Evolutionary conservation across 2,113 vertebrate genomes (phyloP).

Genomic region (Trogon surrucura): DNA sequence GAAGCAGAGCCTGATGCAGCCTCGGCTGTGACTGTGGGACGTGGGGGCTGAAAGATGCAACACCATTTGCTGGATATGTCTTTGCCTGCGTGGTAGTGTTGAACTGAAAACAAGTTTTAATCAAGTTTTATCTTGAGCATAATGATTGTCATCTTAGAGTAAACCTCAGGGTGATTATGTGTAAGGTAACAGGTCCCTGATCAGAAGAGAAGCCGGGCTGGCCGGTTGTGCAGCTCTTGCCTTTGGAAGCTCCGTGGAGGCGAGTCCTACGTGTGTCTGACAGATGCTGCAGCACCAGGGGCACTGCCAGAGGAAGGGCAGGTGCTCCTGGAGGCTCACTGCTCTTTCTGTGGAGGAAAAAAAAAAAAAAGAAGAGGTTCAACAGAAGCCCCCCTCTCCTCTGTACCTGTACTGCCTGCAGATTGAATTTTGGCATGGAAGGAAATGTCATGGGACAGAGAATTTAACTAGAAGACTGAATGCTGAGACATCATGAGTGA

Average conservation of each 20-base stretch:
- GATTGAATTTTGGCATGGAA: background rate
- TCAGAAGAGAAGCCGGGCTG: background rate
- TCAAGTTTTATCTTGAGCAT: background rate
- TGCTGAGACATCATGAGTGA: background rate
- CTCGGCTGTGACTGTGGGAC: background rate
- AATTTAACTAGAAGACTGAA: background rate
- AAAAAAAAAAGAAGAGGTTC: background rate
- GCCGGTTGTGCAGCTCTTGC: background rate
- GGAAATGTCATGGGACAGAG: background rate
- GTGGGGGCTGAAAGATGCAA: rapidly evolving
- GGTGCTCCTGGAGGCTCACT: background rate
- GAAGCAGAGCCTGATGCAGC: background rate
- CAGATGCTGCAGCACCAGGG: background rate
- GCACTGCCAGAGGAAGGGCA: background rate
- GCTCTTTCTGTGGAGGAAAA: background rate
- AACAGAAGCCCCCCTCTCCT: too few species aligned
- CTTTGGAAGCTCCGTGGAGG: background rate
- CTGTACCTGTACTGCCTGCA: background rate
- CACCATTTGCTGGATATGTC: rapidly evolving
- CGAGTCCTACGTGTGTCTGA: rapidly evolving
- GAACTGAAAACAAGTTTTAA: background rate
- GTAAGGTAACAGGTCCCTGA: background rate
- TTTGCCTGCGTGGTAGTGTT: background rate
- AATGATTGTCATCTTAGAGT: background rate
- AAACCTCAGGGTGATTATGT: background rate